Base-by-base conservation (phyloP, 1,140 invertebrate species). In the Aphaenogaster ashmeadi region DNA sequence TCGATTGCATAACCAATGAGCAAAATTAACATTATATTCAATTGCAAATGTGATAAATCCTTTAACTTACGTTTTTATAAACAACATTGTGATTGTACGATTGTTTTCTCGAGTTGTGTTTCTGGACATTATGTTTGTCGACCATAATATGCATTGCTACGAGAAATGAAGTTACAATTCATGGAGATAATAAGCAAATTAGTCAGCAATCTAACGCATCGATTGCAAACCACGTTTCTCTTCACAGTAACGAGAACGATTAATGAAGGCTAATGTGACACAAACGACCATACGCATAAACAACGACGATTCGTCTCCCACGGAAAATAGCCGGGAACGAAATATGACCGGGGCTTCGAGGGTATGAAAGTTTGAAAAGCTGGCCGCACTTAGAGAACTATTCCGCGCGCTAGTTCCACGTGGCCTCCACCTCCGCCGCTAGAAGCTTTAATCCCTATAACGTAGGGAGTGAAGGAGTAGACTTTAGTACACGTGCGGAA, bases 351-450 rank as follows among this genome's bases (percentile, higher is more conserved):
- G 38, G 50, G 52, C 52, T 83, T 47, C 52, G 27, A 50, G 50
- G 50, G 50, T 56, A 74, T 84, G 80, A 84, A 84, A 74, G 80
- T 84, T 84, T 84, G 80, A 84, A 84, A 84, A 84, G 54, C 80
- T 84, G 54, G 69, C 80, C 67, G 67, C 80, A 74, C 80, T 84
- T 84, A 74, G 80, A 84, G 67, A 84, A 84, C 80, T 83, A 74
- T 72, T 84, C 62, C 69, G 52, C 69, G 80, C n/a, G 41, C 54
- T 75, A 50, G 52, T 41, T 83, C 69, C 80, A 84, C 56, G 80
- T 84, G 80, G 69, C 44, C 67, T 47, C 80, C 52, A 58, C 80
- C 52, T 15, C 80, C 66, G 54, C 9, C 52, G 54, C 41, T 84
- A 58, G 54, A 50, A 84, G 80, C 80, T 81, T 81, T 84, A 84